These are phyloP conservation scores for Bombus polaris DNA, from an alignment of 1,140 invertebrate species.

Conservation along the genomic window DNA sequence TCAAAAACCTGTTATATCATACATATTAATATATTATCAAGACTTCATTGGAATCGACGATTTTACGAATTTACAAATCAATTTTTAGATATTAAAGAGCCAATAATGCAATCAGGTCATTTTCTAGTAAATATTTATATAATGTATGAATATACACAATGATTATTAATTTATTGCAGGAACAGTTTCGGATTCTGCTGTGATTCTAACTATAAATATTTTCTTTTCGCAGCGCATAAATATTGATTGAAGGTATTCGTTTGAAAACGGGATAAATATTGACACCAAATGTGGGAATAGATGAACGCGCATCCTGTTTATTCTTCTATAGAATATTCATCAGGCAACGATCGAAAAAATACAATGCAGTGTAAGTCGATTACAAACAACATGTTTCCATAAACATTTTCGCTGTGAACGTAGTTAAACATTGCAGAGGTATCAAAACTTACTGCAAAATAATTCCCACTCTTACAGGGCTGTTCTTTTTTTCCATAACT, in stretches of 20 bases:
- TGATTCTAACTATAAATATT: background rate
- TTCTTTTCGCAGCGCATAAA: background rate
- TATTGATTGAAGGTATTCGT: background rate
- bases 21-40: background rate
- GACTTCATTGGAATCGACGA: background rate
- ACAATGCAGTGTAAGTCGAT: background rate
- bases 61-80: background rate
- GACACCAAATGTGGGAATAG: background rate
- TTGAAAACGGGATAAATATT: background rate
- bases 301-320: background rate
- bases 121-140: background rate
- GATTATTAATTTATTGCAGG: background rate
- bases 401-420: background rate
- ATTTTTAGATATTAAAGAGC: background rate
- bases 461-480: background rate
- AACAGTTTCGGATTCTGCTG: background rate
- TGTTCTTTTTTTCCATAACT: background rate
- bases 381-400: background rate
- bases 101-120: background rate
- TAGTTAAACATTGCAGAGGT: background rate
- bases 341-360: background rate
- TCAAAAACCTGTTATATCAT: too few relatives aligned
- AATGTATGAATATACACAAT: background rate
- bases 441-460: background rate
- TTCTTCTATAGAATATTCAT: constrained; percentile 19